A percentile compares a stretch with the other conserved stretches of the same genome.
These are phyloP conservation scores for Catocala fraxini DNA, from an alignment of 2,888 invertebrate genomes.

Conservation along the genomic window DNA sequence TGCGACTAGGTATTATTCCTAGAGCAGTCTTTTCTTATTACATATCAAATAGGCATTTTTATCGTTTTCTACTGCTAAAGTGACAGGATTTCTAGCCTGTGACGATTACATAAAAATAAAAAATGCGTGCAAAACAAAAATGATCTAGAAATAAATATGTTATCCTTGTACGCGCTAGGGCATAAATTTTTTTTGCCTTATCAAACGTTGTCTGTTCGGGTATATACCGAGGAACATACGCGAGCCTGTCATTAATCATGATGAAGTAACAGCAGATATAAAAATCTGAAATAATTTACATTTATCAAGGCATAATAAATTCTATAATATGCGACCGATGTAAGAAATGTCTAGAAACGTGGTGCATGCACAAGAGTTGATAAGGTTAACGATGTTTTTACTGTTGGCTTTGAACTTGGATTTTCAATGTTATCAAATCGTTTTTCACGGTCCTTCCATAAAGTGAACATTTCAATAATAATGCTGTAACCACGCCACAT, in stretches of 20 bases:
- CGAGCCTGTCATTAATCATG: slow-evolving; percentile 17
- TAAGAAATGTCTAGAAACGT: slow-evolving; percentile 31
- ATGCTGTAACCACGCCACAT: slow-evolving; percentile 20
- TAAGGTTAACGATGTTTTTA: slow-evolving; percentile 52
- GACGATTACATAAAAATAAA: too few relatives aligned
- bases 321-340: slow-evolving; percentile 19
- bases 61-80: too few relatives aligned
- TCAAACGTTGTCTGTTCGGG: slow-evolving; percentile 5
- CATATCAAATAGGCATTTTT: too few relatives aligned
- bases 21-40: too few relatives aligned
- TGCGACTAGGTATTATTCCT: too few relatives aligned
- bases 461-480: slow-evolving; percentile 26
- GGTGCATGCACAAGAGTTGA: slow-evolving; percentile 34
- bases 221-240: slow-evolving; percentile 11
- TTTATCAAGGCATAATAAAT: slow-evolving; percentile 22
- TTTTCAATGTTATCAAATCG: slow-evolving; percentile 39
- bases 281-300: slow-evolving; percentile 15
- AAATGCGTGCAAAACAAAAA: neutral
- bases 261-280: slow-evolving; percentile 7
- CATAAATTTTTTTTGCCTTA: slow-evolving; percentile 11
- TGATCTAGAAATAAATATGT: slow-evolving; percentile 7
- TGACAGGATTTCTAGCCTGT: too few relatives aligned
- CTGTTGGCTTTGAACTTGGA: slow-evolving; percentile 59
- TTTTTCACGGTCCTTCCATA: slow-evolving; percentile 27
- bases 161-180: neutral